A percentile compares a stretch with the other conserved stretches of the same genome.
phyloP scores from a whole-genome alignment of 1,140 invertebrate genomes.

The Zaprionus davidi region DNA sequence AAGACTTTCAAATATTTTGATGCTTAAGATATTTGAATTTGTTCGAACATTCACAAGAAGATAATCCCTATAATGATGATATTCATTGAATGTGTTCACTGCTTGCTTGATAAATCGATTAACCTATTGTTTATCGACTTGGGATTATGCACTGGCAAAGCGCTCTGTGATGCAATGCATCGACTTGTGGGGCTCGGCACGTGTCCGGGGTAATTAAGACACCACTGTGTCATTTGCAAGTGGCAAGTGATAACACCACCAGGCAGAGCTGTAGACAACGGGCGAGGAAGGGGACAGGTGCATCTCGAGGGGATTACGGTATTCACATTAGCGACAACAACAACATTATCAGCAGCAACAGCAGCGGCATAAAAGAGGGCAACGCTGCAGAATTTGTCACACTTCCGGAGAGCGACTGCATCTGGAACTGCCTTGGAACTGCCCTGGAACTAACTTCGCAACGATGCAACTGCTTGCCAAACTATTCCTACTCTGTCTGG shows the following conservation, averaged over 20 bases:
- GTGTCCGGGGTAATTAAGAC: conserved; percentile 7
- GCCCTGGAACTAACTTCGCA: not conserved
- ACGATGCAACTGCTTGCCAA: conserved; percentile 24
- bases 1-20: no score
- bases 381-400: not conserved
- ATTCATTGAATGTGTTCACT: no score
- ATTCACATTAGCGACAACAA: not conserved
- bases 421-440: not conserved
- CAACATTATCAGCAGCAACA: not conserved
- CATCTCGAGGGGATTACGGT: not conserved
- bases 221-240: conserved; percentile 1
- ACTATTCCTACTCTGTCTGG: conserved; percentile 24
- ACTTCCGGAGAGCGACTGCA: not conserved
- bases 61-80: no score
- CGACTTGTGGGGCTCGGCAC: not conserved
- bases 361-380: not conserved
- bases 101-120: not conserved
- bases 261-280: not conserved
- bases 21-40: no score
- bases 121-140: not conserved
- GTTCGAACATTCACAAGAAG: no score
- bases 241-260: not conserved
- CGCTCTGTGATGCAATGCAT: not conserved
- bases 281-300: not conserved
- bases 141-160: not conserved